Conservation (phyloP, 2,888 invertebrate genomes). For the Empis livida region DNA sequence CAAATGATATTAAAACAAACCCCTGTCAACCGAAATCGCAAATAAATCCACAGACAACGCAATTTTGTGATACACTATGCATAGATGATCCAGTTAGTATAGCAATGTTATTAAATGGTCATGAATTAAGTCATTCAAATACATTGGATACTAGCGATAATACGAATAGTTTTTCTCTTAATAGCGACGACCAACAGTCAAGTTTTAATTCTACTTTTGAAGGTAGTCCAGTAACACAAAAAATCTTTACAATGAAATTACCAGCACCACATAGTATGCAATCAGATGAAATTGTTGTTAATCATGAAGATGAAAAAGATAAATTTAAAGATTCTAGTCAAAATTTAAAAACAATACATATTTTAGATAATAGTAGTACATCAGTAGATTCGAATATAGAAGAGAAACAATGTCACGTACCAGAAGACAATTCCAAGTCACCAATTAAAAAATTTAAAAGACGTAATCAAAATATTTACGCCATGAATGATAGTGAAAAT, state of each 20-base stretch:
- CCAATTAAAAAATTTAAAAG: slow-evolving; percentile 31
- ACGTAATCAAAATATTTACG: slow-evolving; percentile 30
- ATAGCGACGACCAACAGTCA: too few species aligned
- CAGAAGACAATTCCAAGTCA: slow-evolving; percentile 13
- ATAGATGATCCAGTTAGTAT: slow-evolving; percentile 72
- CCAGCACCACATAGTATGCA: too few species aligned
- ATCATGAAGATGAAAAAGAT: neutral
- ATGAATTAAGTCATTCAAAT: slow-evolving; percentile 26
- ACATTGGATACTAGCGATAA: slow-evolving; percentile 11
- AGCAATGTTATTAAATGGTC: slow-evolving; percentile 41
- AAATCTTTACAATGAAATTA: too few species aligned
- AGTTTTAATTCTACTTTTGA: too few species aligned
- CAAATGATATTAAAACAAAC: slow-evolving; percentile 31
- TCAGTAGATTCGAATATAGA: neutral
- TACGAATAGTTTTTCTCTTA: too few species aligned
- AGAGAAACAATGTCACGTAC: neutral
- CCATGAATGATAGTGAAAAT: slow-evolving; percentile 17
- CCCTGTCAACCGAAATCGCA: slow-evolving; percentile 38
- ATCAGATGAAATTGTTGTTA: neutral
- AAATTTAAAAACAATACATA: neutral
- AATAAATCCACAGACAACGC: slow-evolving; percentile 55
- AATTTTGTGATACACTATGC: slow-evolving; percentile 52
- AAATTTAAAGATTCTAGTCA: neutral
- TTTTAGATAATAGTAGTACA: too few species aligned
- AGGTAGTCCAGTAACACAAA: too few species aligned